Conservation (phyloP, 2,888 invertebrate genomes). For the Himalopsyche tibetana region DNA sequence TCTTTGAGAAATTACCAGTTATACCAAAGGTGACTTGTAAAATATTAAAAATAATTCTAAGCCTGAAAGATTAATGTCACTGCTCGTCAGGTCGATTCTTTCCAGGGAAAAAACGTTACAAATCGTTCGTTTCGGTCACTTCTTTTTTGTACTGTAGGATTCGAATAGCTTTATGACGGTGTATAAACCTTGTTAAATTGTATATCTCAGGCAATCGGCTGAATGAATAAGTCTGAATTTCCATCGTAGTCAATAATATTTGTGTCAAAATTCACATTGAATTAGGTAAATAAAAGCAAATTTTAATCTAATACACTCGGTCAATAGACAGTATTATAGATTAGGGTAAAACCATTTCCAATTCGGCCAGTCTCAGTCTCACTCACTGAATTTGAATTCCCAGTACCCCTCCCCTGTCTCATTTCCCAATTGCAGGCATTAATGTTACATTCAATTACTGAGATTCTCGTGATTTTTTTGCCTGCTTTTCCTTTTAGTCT, state of each 20-base stretch:
- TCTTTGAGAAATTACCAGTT: conserved; percentile 31
- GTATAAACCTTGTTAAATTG: background rate
- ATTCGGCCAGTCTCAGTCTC: too few species aligned
- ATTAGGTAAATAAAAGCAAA: background rate
- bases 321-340: background rate
- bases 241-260: conserved; percentile 39
- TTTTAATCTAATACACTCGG: conserved; percentile 29
- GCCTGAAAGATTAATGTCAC: conserved; percentile 14
- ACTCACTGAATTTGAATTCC: too few species aligned
- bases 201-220: conserved; percentile 42
- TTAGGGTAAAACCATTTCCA: too few species aligned
- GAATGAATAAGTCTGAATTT: conserved; percentile 40
- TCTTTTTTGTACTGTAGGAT: background rate
- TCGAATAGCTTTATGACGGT: background rate
- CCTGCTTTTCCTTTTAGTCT: too few species aligned
- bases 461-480: too few species aligned
- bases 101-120: background rate
- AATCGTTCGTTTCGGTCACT: background rate
- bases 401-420: too few species aligned
- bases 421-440: too few species aligned
- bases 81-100: background rate
- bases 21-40: conserved; percentile 42
- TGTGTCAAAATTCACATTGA: conserved; percentile 32
- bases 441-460: too few species aligned
- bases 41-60: conserved; percentile 33